Evolutionary conservation across 2,113 vertebrate genomes (phyloP), one percentile per base, ranked within the genome.

Genomic region (Salvator merianae): DNA sequence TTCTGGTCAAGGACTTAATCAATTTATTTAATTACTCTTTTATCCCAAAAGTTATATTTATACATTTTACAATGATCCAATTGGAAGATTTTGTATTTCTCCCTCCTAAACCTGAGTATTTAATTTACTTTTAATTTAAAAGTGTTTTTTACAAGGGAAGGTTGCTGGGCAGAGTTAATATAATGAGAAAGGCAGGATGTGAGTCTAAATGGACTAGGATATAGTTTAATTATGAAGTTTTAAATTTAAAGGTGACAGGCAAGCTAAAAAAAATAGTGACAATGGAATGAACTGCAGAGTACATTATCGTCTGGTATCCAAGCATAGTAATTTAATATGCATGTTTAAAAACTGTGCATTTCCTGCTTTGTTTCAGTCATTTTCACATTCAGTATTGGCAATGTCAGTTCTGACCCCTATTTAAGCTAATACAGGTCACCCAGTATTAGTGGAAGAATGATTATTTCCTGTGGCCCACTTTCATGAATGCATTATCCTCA

Each of bases 381-480:
- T 89, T 82, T 79, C 66, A 69, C 66, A 66, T 79, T 91, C 78
- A 85, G 88, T 90, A 77, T 89, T 79, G 83, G 70, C 70, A 72
- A 13, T 59, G 77, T 66, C 68, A 89, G 76, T 84, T 79, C 84
- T 90, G 84, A 92, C 71, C 55, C 43, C 34, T 81, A 77, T 86
- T 89, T 89, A 92, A 88, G 77, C 43, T 86, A 86, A 84, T 78
- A 89, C 83, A 90, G 83, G 86, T 91, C 88, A 93, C 88, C 79
- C 86, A 87, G 50, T 75, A 88, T 69, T 79, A 87, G 88, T 0
- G 0, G 79, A 89, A 68, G 47, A 92, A 78, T 4, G 70, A 62
- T 69, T 6, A 85, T 91, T 94, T 93, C 87, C 89, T 84, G 79
- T 91, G 65, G 72, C 88, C 90, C 81, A 84, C n/a, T 89, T 92